Percentiles rank a stretch among this genome's conserved stretches.
These are phyloP conservation scores for Phlogophora meticulosa DNA, from an alignment of 2,888 invertebrate genomes.

Conservation along the genomic window DNA sequence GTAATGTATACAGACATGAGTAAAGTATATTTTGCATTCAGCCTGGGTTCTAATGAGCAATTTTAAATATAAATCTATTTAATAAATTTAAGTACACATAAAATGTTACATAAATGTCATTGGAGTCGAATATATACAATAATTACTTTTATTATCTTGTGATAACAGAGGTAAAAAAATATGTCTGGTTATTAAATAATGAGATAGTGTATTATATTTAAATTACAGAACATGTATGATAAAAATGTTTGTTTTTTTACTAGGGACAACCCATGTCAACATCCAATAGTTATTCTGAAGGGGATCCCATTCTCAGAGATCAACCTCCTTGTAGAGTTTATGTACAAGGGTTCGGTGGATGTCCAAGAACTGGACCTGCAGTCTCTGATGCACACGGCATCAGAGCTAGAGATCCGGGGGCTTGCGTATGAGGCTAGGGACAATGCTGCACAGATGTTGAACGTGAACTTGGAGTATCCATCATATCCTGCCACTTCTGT, in stretches of 20 bases:
- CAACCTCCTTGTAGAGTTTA: constrained; percentile 93
- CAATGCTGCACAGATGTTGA: constrained; percentile 90
- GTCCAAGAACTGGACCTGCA: constrained; percentile 92
- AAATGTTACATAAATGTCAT: constrained; percentile 74
- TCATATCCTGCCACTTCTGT: constrained; percentile 81
- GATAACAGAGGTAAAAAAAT: constrained; percentile 72
- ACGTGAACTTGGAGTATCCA: constrained; percentile 90
- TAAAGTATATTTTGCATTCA: constrained; percentile 71
- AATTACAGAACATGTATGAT: constrained; percentile 52
- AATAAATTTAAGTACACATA: constrained; percentile 41
- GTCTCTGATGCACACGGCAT: constrained; percentile 92
- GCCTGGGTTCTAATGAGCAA: constrained; percentile 58
- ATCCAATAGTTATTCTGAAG: constrained; percentile 94
- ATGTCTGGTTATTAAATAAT: constrained; percentile 65
- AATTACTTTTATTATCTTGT: constrained; percentile 70
- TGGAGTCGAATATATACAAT: constrained; percentile 64
- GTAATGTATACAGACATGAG: constrained; percentile 76
- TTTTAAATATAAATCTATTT: constrained; percentile 52
- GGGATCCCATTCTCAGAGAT: constrained; percentile 93
- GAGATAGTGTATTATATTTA: constrained; percentile 68
- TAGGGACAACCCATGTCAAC: constrained; percentile 93
- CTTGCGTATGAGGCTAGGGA: constrained; percentile 91
- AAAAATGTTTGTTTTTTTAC: constrained; percentile 62
- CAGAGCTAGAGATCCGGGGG: constrained; percentile 93
- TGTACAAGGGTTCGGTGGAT: constrained; percentile 94